These are phyloP conservation scores for Crocallis elinguaria DNA, from an alignment of 2,888 invertebrate genomes.

Conservation along the genomic window DNA sequence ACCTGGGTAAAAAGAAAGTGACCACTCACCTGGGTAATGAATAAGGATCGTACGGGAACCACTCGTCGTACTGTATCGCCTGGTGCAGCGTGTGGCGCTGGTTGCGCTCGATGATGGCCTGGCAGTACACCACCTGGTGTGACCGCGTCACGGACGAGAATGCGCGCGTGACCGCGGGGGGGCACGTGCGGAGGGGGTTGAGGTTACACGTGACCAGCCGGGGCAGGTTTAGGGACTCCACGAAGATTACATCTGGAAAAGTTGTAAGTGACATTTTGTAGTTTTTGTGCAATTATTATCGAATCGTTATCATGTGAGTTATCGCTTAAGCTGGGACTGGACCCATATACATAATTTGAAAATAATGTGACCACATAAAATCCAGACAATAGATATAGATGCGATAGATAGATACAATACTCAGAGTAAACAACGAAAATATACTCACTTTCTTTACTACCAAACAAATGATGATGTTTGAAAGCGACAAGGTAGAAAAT, in stretches of 20 bases:
- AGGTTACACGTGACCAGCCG: conserved; percentile 93
- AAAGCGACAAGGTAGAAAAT: conserved; percentile 97
- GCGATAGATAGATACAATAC: too few species aligned
- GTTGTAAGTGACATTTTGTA: background rate
- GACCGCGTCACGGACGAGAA: conserved; percentile 92
- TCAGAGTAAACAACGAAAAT: background rate
- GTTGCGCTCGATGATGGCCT: conserved; percentile 95
- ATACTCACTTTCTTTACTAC: conserved; percentile 89
- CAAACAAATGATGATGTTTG: conserved; percentile 92
- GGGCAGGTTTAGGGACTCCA: conserved; percentile 92
- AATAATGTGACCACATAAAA: background rate
- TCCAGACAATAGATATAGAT: background rate
- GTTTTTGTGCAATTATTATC: background rate
- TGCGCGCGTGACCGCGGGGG: conserved; percentile 89
- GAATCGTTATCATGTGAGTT: too few species aligned
- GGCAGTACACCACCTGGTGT: conserved; percentile 96
- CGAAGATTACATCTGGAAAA: conserved; percentile 88
- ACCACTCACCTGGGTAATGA: conserved; percentile 87
- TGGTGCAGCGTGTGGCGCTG: conserved; percentile 81
- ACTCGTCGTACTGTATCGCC: conserved; percentile 84
- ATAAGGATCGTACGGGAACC: conserved; percentile 97
- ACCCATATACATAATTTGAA: too few species aligned
- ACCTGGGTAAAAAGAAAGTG: too few species aligned
- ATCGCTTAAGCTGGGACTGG: too few species aligned
- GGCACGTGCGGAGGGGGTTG: conserved; percentile 94